A percentile compares a stretch with the other conserved stretches of the same genome.
These are phyloP conservation scores for Fistularia tabacaria DNA, from an alignment of 2,797 vertebrate genomes.

Conservation along the genomic window DNA sequence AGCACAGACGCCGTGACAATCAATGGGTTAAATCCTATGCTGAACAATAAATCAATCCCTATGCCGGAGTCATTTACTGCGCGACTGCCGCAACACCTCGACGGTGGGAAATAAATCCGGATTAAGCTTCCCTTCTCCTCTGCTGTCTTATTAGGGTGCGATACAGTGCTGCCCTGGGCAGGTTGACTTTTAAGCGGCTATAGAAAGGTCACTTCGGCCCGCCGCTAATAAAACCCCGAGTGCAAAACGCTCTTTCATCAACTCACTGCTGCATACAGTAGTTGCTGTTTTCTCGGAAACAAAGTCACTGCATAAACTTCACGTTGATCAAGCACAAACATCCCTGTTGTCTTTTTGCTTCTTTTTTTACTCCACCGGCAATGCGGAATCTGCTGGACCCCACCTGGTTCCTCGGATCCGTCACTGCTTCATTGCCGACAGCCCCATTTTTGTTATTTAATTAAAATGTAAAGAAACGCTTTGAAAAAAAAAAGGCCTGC, in stretches of 20 bases:
- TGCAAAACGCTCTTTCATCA: no score
- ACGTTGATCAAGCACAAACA: no score
- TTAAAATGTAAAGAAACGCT: slow-evolving; percentile 44
- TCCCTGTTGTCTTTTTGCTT: no score
- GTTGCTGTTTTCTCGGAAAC: no score
- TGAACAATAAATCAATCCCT: slow-evolving; percentile 33
- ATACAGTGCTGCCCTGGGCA: slow-evolving; percentile 39
- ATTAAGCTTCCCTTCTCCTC: slow-evolving; percentile 34
- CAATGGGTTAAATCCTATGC: slow-evolving; percentile 29
- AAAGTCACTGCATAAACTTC: no score
- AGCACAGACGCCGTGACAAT: slow-evolving; percentile 2
- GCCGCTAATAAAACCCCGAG: slow-evolving; percentile 12
- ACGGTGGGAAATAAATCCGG: slow-evolving; percentile 38
- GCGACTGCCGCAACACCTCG: slow-evolving; percentile 24
- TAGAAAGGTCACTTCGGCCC: slow-evolving; percentile 46
- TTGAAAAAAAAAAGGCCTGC: slow-evolving; percentile 34
- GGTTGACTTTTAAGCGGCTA: slow-evolving; percentile 46
- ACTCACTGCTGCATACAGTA: no score
- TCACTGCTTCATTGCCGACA: slow-evolving; percentile 30
- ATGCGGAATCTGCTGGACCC: not conserved
- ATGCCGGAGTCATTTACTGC: slow-evolving; percentile 25
- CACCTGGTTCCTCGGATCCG: slow-evolving; percentile 18
- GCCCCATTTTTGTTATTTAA: slow-evolving; percentile 30
- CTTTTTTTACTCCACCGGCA: no score
- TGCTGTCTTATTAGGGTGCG: slow-evolving; percentile 34